Evolutionary conservation across 2,797 vertebrate genomes (phyloP).

Genomic region (Erpetoichthys calabaricus): DNA sequence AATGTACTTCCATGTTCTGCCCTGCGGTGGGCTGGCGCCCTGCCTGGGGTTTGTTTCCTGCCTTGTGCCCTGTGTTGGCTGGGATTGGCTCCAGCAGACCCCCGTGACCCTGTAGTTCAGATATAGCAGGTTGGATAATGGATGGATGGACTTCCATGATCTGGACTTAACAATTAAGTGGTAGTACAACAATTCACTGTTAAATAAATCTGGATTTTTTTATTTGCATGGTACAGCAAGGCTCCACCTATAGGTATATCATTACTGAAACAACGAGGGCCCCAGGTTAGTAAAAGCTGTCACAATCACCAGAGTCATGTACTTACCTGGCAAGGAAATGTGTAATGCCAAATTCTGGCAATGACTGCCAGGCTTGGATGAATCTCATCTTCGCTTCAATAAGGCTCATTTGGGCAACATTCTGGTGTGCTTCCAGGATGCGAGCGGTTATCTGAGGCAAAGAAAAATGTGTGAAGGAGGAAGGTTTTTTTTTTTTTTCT

Average conservation of each 20-base stretch:
- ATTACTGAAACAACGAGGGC: not conserved
- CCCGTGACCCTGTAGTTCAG: too few species aligned
- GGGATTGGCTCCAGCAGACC: too few species aligned
- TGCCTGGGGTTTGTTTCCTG: too few species aligned
- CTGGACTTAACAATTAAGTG: not conserved
- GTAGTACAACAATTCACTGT: not conserved
- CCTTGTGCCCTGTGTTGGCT: too few species aligned
- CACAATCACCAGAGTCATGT: not conserved
- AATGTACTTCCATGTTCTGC: not conserved
- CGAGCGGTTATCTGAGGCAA: conserved; percentile 74
- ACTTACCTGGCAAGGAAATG: conserved; percentile 89
- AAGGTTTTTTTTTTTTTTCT: not conserved
- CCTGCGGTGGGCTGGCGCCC: too few species aligned
- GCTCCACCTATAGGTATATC: not conserved
- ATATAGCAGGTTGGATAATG: too few species aligned
- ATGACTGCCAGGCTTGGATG: conserved; percentile 93
- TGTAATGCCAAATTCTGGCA: conserved; percentile 93
- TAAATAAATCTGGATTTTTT: too few species aligned
- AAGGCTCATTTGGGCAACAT: conserved; percentile 95
- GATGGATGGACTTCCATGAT: not conserved
- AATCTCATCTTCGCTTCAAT: conserved; percentile 97
- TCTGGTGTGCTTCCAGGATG: conserved; percentile 95
- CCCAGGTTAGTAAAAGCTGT: too few species aligned
- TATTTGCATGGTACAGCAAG: not conserved
- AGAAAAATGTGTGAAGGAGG: conserved; percentile 7